Evolutionary conservation across 2,888 invertebrate genomes (phyloP), one percentile per base, ranked within the genome.

Genomic region (Callimorpha dominula): DNA sequence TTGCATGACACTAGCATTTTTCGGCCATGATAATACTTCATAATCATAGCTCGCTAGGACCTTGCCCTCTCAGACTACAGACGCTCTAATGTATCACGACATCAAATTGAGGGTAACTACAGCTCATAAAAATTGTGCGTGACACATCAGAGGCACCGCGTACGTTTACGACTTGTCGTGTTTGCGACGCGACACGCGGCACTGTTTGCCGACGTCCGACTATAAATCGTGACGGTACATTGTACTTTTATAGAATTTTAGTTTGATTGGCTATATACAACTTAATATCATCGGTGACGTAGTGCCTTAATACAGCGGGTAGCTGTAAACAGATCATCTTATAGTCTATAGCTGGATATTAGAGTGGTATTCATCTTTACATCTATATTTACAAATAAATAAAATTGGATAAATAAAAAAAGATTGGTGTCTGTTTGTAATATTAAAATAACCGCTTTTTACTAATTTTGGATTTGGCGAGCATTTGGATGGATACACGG

Each of bases 121-220:
- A 17, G 60, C 75, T 70, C 73, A 68, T 84, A 82, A 82, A 82
- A 82, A 73, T 70, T 57, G 74, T 76, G 79, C 82, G 79, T 82
- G 84, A 73, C 78, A 65, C 40, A 54, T 43, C 73, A 71, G 65
- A 78, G 75, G 77, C 50, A 14, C 11, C 60, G 60, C 4, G 3
- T 62, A 63, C 31, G 60, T 72, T 72, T 76, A 65, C 81, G 79
- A 84, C 73, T 72, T 57, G 70, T 83, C 79, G 79, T 60, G 60
- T 60, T 72, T 54, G 79, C 75, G 69, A 81, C 76, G 46, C 57
- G 50, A 52, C 70, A 67, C 66, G 62, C 17, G 17, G 42, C 8
- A 11, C 20, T 20, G 57, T 57, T 31, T 57, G 57, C 20, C 57
- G 57, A 60, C 31, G 60, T 14, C 5, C 31, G 60, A 60, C 31